These are phyloP conservation scores for Catostomus latipinnis DNA, from an alignment of 2,797 vertebrate species.

Conservation along the genomic window DNA sequence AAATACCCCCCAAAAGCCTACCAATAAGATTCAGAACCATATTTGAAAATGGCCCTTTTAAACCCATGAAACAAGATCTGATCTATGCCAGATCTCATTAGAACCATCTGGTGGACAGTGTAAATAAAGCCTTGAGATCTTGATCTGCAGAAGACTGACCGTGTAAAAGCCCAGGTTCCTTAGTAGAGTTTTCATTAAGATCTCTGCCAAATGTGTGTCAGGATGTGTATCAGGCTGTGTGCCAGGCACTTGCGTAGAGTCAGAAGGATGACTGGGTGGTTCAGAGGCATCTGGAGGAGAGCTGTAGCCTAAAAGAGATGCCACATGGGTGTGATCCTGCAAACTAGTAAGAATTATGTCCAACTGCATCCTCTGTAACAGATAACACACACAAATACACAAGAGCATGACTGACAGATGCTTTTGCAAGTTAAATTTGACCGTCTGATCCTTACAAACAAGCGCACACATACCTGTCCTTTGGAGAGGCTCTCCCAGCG, in stretches of 20 bases:
- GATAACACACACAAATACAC: not conserved
- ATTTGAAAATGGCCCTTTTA: no score
- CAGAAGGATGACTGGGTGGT: conserved; percentile 59
- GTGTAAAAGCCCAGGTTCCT: conserved; percentile 85
- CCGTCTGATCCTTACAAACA: not conserved
- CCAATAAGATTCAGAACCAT: no score
- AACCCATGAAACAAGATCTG: no score
- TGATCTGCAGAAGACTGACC: conserved; percentile 61
- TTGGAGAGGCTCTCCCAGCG: conserved; percentile 84
- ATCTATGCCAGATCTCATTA: no score
- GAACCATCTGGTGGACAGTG: no score
- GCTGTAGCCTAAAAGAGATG: conserved; percentile 83
- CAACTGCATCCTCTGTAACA: conserved; percentile 70
- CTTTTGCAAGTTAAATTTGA: conserved; percentile 52
- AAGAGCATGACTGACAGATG: conserved; percentile 1
- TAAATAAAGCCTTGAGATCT: not conserved
- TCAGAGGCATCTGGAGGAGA: conserved; percentile 64
- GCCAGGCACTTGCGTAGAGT: conserved; percentile 68
- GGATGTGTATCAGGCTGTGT: conserved; percentile 64
- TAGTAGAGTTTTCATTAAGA: conserved; percentile 82
- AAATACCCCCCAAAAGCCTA: no score
- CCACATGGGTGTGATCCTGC: conserved; percentile 84
- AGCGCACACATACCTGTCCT: conserved; percentile 75
- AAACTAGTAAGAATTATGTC: conserved; percentile 86
- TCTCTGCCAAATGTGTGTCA: conserved; percentile 77